Percentiles rank a stretch among this genome's conserved stretches.
Evolutionary conservation across 2,888 invertebrate species (phyloP).

Genomic region (Meiosimyza decipiens): DNA sequence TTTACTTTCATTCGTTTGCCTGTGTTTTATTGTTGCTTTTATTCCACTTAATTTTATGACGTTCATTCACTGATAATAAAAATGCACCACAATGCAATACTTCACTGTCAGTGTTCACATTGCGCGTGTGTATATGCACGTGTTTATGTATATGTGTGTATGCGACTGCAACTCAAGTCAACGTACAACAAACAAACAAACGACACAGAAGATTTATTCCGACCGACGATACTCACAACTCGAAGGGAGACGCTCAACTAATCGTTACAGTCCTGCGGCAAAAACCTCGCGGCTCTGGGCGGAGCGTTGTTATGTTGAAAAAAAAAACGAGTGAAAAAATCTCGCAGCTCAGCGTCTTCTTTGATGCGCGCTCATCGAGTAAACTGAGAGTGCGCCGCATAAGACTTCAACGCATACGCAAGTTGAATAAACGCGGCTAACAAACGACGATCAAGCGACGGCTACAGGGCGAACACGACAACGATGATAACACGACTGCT

Average conservation of each 20-base stretch:
- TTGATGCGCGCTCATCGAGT: no score
- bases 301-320: constrained; percentile 41
- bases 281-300: constrained; percentile 60
- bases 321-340: background rate
- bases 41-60: constrained; percentile 22
- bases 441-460: no score
- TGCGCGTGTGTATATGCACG: background rate
- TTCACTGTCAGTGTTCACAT: background rate
- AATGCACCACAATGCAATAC: background rate
- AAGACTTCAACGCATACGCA: no score
- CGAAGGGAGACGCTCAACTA: constrained; percentile 59
- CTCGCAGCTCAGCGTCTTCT: no score
- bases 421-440: no score
- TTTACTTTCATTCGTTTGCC: background rate
- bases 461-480: no score
- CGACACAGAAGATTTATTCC: constrained; percentile 26
- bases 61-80: constrained; percentile 30
- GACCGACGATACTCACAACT: constrained; percentile 50
- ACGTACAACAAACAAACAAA: constrained; percentile 7
- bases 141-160: background rate
- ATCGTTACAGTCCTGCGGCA: constrained; percentile 59
- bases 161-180: background rate
- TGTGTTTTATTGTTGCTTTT: constrained; percentile 15
- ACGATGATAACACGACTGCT: constrained; percentile 8
- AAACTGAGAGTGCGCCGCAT: no score